Conservation (phyloP, 2,888 invertebrate species). For the Gari tellinella region DNA sequence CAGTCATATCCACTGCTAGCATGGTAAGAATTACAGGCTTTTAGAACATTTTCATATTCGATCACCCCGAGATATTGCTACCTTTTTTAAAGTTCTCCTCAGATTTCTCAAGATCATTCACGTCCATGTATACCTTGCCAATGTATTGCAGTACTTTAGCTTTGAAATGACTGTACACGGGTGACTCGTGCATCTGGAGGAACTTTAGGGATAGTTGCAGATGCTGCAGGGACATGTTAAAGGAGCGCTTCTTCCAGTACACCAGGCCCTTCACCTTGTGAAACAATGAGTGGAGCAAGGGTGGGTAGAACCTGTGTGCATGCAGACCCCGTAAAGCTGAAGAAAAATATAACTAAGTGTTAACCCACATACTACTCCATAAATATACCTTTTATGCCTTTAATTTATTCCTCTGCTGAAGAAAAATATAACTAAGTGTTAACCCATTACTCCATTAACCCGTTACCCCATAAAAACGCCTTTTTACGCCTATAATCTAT, state of each 20-base stretch:
- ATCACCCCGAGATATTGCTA: too few relatives aligned
- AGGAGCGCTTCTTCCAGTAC: conserved; percentile 28
- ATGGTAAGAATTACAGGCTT: too few relatives aligned
- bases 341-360: conserved; percentile 1
- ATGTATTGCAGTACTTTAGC: conserved; percentile 21
- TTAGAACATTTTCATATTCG: too few relatives aligned
- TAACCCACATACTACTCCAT: too few relatives aligned
- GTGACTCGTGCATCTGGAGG: conserved; percentile 11
- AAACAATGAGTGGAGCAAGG: conserved; percentile 46
- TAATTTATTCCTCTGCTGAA: too few relatives aligned
- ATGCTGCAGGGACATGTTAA: conserved; percentile 30
- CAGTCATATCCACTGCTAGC: too few relatives aligned
- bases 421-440: too few relatives aligned
- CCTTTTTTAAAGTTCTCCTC: neutral
- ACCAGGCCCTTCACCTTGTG: conserved; percentile 57
- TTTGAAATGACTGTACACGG: conserved; percentile 6
- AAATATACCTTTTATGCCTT: too few relatives aligned
- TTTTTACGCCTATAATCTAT: too few relatives aligned
- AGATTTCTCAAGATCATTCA: conserved; percentile 14
- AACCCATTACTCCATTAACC: too few relatives aligned
- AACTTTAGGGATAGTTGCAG: conserved; percentile 35
- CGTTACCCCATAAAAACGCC: too few relatives aligned
- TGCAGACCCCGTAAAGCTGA: conserved; percentile 39
- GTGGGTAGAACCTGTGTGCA: conserved; percentile 26
- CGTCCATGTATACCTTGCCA: conserved; percentile 30